Conservation (phyloP, 2,113 vertebrate genomes). For the Progne subis region DNA sequence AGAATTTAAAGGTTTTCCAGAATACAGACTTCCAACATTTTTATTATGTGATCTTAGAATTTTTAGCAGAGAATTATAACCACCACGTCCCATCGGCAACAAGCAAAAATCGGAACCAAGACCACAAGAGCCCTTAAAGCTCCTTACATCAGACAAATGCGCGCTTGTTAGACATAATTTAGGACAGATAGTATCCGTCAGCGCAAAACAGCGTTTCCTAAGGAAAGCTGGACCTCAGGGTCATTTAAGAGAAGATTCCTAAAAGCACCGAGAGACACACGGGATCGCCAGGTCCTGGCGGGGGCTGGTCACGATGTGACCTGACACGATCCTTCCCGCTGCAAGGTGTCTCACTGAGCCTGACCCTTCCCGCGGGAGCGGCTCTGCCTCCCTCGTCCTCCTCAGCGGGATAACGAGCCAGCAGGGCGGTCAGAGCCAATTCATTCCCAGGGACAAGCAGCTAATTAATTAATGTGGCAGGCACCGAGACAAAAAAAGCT, state of each 20-base stretch:
- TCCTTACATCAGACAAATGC: background rate
- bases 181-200: background rate
- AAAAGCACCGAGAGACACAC: background rate
- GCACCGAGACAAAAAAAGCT: background rate
- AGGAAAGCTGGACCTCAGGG: background rate
- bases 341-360: background rate
- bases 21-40: background rate
- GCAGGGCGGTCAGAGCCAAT: background rate
- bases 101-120: background rate
- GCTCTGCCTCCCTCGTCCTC: background rate
- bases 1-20: background rate
- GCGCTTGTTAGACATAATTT: accelerated
- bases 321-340: background rate
- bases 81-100: background rate
- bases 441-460: background rate
- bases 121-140: background rate
- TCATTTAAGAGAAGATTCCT: background rate
- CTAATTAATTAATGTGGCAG: constrained; percentile 8
- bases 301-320: background rate
- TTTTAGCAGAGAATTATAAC: background rate
- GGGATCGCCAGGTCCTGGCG: background rate
- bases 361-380: background rate
- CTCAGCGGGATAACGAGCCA: background rate
- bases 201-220: accelerated
- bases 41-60: background rate